Percentiles rank a stretch among this genome's conserved stretches.
Conservation (phyloP, 2,888 invertebrate genomes). For the Phaonia tiefii region DNA sequence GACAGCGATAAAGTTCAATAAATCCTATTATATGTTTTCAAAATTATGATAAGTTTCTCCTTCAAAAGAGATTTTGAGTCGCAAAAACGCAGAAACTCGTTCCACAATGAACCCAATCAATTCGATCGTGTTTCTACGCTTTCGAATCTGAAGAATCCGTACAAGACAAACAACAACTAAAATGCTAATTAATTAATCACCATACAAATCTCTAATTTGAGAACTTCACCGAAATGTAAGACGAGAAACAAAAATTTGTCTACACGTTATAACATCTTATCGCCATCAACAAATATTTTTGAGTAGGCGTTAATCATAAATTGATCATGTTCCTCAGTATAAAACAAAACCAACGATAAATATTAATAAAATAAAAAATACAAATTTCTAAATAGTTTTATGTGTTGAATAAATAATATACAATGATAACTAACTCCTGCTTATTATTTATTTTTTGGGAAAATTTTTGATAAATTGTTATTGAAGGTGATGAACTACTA, state of each 20-base stretch:
- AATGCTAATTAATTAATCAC: constrained; percentile 13
- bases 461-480: neutral
- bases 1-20: too few species aligned
- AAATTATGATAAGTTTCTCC: constrained; percentile 5
- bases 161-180: neutral
- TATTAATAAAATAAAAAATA: neutral
- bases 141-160: neutral
- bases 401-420: neutral
- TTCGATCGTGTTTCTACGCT: neutral
- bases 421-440: neutral
- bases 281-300: constrained; percentile 20
- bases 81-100: neutral
- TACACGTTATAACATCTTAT: too few species aligned
- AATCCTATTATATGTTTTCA: neutral
- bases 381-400: too few species aligned
- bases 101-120: too few species aligned
- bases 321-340: constrained; percentile 27
- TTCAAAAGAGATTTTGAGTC: neutral
- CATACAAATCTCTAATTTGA: too few species aligned
- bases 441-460: neutral
- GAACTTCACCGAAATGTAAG: too few species aligned
- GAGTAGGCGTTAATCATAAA: constrained; percentile 55
- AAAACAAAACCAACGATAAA: neutral
- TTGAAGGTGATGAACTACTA: neutral
- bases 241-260: too few species aligned